Base-by-base conservation (phyloP, 1,140 invertebrate genomes). In the Solenopsis fugax region DNA sequence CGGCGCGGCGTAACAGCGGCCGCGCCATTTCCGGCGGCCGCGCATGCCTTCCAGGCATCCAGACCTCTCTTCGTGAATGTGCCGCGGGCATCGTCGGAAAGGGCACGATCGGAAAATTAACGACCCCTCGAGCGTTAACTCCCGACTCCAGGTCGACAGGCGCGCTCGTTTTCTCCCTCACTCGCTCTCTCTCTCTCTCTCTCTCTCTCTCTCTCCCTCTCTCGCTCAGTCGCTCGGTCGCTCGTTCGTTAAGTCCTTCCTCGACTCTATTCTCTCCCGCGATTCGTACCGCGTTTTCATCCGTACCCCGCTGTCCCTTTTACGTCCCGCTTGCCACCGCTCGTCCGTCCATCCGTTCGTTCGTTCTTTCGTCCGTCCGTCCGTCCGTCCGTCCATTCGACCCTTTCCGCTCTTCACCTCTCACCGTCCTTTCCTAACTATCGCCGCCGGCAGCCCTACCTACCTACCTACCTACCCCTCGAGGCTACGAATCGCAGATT, bases 61-160 rank as follows among this genome's bases (percentile, higher is more conserved):
- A 5, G 54, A 13, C 48, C 34, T 7, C 62, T 88, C 64, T 69
- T 24, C 18, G 37, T 75, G 64, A 80, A 45, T 64, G 58, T 77
- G 86, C 81, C 89, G 81, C 89, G 75, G 86, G 80, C 77, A 77
- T 78, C 73, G 80, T 77, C 89, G 81, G 82, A 77, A 91, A 91
- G 88, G 89, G 86, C 87, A 91, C 89, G 91, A 92, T 90, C 89
- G 91, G 89, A 92, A 93, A 93, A 92, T 93, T 92, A 93, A 93
- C 92, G 91, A 93, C 86, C 80, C 89, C 87, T 92, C 87, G 87
- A 87, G 81, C 88, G 88, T 90, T 90, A 91, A 91, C 89, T 90
- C 87, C 82, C 87, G 89, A 91, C 88, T 90, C 85, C 85, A 87
- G 88, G 77, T 89, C 89, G 89, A 78, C 86, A 67, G 80, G 85